Percentiles rank a stretch among this genome's conserved stretches.
Conservation (phyloP, 2,888 invertebrate genomes). For the Tinea pellionella region DNA sequence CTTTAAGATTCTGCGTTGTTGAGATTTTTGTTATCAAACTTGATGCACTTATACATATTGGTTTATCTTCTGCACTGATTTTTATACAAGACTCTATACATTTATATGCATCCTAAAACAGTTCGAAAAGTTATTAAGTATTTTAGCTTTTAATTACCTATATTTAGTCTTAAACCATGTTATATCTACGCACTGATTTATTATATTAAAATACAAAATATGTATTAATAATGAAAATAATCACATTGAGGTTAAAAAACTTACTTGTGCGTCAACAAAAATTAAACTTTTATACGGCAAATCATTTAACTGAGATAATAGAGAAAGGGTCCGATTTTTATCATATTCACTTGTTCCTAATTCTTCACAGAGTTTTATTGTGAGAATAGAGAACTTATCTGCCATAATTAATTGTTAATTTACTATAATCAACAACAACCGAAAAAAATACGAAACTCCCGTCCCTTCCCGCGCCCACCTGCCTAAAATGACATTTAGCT, state of each 20-base stretch:
- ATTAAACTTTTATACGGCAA: constrained; percentile 66
- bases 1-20: constrained; percentile 59
- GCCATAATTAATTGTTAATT: too few species aligned
- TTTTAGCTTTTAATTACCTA: too few species aligned
- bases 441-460: too few species aligned
- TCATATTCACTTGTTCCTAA: constrained; percentile 49
- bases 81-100: constrained; percentile 39
- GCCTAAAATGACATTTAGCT: too few species aligned
- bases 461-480: too few species aligned
- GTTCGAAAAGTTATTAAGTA: neutral
- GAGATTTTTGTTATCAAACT: constrained; percentile 66
- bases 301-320: constrained; percentile 73
- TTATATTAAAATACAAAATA: neutral
- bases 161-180: too few species aligned
- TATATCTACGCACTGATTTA: too few species aligned
- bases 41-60: constrained; percentile 68
- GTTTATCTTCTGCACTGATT: constrained; percentile 57
- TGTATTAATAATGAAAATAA: neutral
- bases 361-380: constrained; percentile 45
- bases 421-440: too few species aligned
- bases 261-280: constrained; percentile 56
- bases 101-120: constrained; percentile 35
- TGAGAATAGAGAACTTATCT: constrained; percentile 39
- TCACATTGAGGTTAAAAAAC: constrained; percentile 19
- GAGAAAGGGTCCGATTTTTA: constrained; percentile 55